phyloP scores from a whole-genome alignment of 2,113 vertebrate species.

The Macroglossus sobrinus region DNA sequence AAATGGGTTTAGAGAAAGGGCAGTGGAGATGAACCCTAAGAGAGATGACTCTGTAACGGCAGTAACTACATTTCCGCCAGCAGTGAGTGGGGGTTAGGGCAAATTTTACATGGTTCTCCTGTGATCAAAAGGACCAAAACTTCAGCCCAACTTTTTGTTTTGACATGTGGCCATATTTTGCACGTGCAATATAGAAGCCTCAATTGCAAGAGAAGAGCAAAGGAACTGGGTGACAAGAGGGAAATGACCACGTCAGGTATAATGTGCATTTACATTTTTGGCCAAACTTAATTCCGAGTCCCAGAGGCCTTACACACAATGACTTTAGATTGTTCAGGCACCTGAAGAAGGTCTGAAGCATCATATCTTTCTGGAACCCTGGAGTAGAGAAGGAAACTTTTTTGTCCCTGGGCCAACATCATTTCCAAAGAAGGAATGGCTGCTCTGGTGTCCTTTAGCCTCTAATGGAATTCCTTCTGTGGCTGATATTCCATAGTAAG shows the following conservation, averaged over 20 bases:
- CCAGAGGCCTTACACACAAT: neutral
- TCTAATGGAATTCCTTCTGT: neutral
- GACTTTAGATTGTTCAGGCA: neutral
- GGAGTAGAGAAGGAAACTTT: neutral
- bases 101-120: neutral
- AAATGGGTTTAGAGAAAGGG: neutral
- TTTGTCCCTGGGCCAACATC: neutral
- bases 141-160: neutral
- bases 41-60: accelerated
- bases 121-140: neutral
- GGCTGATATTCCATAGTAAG: neutral
- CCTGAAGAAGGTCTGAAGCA: neutral
- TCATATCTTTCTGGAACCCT: neutral
- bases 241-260: no score
- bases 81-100: accelerated
- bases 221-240: neutral
- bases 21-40: accelerated
- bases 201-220: neutral
- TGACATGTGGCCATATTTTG: neutral
- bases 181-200: neutral
- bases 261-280: neutral
- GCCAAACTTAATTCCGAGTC: neutral
- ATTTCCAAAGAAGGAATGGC: neutral
- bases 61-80: neutral
- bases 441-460: neutral